Percentiles rank a stretch among this genome's conserved stretches.
Evolutionary conservation across 2,888 invertebrate species (phyloP).

Genomic region (Mellilla xanthometata): DNA sequence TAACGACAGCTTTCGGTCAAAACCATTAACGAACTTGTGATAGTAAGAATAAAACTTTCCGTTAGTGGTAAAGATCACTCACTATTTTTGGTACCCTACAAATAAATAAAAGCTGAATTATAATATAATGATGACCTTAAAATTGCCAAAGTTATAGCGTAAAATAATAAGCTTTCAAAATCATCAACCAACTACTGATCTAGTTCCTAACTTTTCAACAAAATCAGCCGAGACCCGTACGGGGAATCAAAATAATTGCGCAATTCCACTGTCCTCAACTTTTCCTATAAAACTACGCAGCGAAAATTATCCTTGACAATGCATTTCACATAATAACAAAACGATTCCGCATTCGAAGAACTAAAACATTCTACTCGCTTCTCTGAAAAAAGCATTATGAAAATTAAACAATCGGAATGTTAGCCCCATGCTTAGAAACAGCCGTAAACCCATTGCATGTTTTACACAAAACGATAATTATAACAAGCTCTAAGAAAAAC

Average conservation of each 20-base stretch:
- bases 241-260: conserved; percentile 10
- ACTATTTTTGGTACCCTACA: too few species aligned
- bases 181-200: too few species aligned
- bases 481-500: conserved; percentile 43
- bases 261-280: conserved; percentile 10
- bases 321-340: conserved; percentile 35
- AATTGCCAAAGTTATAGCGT: too few species aligned
- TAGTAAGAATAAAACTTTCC: too few species aligned
- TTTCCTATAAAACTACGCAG: conserved; percentile 20
- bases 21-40: too few species aligned
- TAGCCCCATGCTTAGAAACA: conserved; percentile 51
- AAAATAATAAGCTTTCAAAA: neutral
- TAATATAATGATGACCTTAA: too few species aligned
- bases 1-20: too few species aligned
- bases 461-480: conserved; percentile 39
- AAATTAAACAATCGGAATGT: conserved; percentile 45
- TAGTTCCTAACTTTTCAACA: neutral
- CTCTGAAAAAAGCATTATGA: conserved; percentile 46
- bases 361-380: conserved; percentile 37
- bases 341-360: conserved; percentile 48
- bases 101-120: too few species aligned
- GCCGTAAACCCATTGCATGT: conserved; percentile 38
- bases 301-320: conserved; percentile 50
- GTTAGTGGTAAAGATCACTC: too few species aligned
- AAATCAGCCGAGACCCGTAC: neutral